Conservation (phyloP, 1,140 invertebrate species). For the Drosophila sechellia region DNA sequence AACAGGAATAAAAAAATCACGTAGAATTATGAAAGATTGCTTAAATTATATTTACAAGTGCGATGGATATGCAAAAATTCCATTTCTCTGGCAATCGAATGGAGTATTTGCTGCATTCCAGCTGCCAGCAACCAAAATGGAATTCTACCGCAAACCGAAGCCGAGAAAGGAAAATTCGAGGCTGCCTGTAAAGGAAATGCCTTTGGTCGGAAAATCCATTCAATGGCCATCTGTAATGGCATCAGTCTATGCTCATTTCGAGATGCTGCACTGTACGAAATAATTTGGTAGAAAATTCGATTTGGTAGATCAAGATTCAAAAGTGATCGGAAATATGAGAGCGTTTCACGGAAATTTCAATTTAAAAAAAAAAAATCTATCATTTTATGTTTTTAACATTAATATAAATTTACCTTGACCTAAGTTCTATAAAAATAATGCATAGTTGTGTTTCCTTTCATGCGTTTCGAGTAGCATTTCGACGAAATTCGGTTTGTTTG, state of each 20-base stretch:
- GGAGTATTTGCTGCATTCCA: conserved; percentile 33
- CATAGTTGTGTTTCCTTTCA: neutral
- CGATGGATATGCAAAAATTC: conserved; percentile 12
- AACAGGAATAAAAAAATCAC: conserved; percentile 30
- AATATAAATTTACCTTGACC: too few relatives aligned
- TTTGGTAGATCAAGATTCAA: too few relatives aligned
- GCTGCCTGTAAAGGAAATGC: conserved; percentile 25
- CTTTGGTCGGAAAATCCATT: conserved; percentile 40
- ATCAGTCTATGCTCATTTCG: conserved; percentile 57
- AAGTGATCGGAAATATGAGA: too few relatives aligned
- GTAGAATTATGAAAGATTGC: conserved; percentile 38
- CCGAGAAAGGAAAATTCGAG: conserved; percentile 14
- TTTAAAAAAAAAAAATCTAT: too few relatives aligned
- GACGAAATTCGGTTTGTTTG: conserved; percentile 6
- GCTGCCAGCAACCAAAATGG: conserved; percentile 24
- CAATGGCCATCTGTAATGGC: conserved; percentile 49
- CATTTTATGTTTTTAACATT: too few relatives aligned
- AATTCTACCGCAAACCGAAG: conserved; percentile 32
- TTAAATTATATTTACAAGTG: conserved; percentile 36
- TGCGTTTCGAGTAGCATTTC: too few relatives aligned
- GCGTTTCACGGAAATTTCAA: too few relatives aligned
- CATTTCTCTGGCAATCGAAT: conserved; percentile 36
- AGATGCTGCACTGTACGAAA: conserved; percentile 16
- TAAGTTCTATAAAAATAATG: too few relatives aligned
- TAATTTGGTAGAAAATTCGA: conserved; percentile 16